These are phyloP conservation scores for Nomada ferruginata DNA, from an alignment of 2,888 invertebrate species.

Conservation along the genomic window DNA sequence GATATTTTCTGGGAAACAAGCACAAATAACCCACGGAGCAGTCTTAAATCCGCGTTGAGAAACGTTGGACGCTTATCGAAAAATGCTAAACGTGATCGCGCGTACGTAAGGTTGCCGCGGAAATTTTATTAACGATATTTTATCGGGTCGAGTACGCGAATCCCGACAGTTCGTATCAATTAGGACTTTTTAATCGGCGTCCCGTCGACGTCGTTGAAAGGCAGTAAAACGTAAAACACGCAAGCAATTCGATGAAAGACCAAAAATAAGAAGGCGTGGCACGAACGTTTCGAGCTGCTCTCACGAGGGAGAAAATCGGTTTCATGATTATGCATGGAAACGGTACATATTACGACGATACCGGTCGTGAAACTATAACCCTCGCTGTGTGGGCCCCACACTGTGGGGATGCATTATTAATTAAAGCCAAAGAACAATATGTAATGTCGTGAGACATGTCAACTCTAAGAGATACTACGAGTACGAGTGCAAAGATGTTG, in stretches of 20 bases:
- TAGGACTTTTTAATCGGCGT: conserved; percentile 2
- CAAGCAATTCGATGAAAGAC: background rate
- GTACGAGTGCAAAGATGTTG: background rate
- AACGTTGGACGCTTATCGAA: background rate
- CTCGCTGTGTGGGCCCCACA: too few species aligned
- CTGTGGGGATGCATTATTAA: too few species aligned
- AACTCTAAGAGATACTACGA: background rate
- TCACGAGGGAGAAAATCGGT: conserved; percentile 30
- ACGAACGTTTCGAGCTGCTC: conserved; percentile 12
- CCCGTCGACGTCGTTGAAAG: background rate
- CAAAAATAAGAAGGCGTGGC: background rate
- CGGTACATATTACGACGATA: background rate
- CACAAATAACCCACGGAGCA: background rate
- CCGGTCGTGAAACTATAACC: conserved; percentile 19
- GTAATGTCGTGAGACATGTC: background rate
- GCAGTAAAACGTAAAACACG: conserved; percentile 3
- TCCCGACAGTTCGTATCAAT: background rate
- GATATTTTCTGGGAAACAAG: conserved; percentile 4
- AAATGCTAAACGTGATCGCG: background rate
- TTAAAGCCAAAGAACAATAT: background rate
- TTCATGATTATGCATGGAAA: conserved; percentile 25
- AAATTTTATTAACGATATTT: conserved; percentile 11
- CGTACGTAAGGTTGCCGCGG: background rate
- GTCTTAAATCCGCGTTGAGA: background rate
- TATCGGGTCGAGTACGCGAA: background rate